phyloP scores from a whole-genome alignment of 1,140 invertebrate species.

The Heliconius nattereri region DNA sequence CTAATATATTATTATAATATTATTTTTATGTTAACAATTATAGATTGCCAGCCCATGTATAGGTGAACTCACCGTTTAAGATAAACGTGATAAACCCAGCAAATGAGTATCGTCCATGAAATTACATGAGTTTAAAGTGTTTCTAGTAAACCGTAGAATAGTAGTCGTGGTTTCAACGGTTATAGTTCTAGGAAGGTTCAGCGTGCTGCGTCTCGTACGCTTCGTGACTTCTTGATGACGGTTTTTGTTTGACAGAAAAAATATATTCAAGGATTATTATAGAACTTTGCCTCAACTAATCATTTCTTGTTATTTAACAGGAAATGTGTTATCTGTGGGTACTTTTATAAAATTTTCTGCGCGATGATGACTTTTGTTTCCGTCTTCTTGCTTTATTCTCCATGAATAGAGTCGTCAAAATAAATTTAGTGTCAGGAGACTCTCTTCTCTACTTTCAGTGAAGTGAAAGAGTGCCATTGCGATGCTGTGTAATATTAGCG shows the following conservation, averaged over 20 bases:
- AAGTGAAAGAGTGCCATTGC: too few relatives aligned
- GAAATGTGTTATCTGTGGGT: neutral
- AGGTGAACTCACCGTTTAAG: conserved; percentile 33
- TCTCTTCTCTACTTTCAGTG: too few relatives aligned
- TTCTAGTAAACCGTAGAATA: conserved; percentile 45
- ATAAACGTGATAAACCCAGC: conserved; percentile 27
- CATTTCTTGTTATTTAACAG: conserved; percentile 11
- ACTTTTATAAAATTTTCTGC: neutral
- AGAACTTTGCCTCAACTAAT: neutral
- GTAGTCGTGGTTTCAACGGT: conserved; percentile 42
- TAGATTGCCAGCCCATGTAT: neutral
- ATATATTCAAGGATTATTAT: conserved; percentile 12
- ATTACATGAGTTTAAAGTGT: conserved; percentile 40
- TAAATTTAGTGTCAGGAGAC: too few relatives aligned
- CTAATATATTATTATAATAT: conserved; percentile 15
- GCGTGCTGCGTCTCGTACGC: conserved; percentile 36
- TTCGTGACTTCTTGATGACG: conserved; percentile 36
- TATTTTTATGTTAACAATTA: conserved; percentile 12
- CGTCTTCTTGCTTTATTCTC: too few relatives aligned
- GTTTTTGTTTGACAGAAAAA: conserved; percentile 22
- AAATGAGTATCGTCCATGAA: conserved; percentile 25
- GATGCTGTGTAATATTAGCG: too few relatives aligned
- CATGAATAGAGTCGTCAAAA: too few relatives aligned
- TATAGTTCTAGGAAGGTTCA: conserved; percentile 49
- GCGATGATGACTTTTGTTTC: too few relatives aligned